A percentile compares a stretch with the other conserved stretches of the same genome.
phyloP scores from a whole-genome alignment of 2,888 invertebrate species.

The Ecliptopera silaceata region DNA sequence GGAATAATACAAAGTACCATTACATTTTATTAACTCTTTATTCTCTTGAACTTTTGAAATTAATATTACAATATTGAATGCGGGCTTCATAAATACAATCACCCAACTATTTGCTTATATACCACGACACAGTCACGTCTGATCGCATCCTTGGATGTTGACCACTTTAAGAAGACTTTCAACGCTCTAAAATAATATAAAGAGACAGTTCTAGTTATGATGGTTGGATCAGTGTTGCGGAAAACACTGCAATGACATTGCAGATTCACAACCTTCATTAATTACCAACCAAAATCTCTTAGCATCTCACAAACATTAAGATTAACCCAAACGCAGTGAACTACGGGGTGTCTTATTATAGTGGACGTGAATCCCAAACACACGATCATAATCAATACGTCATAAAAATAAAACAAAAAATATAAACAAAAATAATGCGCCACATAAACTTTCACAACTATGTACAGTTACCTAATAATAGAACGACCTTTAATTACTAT shows the following conservation, averaged over 20 bases:
- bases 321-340: slow-evolving; percentile 31
- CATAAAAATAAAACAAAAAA: slow-evolving; percentile 72
- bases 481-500: slow-evolving; percentile 73
- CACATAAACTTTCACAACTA: slow-evolving; percentile 80
- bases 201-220: slow-evolving; percentile 32
- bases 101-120: slow-evolving; percentile 82
- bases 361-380: slow-evolving; percentile 52
- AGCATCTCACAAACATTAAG: slow-evolving; percentile 31
- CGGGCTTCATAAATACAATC: slow-evolving; percentile 81
- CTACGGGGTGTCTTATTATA: slow-evolving; percentile 42
- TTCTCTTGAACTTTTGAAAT: slow-evolving; percentile 82
- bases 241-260: slow-evolving; percentile 31
- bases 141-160: slow-evolving; percentile 56
- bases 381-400: slow-evolving; percentile 69
- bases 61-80: slow-evolving; percentile 83
- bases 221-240: slow-evolving; percentile 34
- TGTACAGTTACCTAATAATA: slow-evolving; percentile 76
- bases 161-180: slow-evolving; percentile 49
- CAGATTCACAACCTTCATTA: slow-evolving; percentile 39
- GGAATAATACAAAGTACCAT: slow-evolving; percentile 48
- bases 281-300: slow-evolving; percentile 32
- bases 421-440: slow-evolving; percentile 70
- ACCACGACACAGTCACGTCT: slow-evolving; percentile 80
- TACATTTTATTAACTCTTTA: slow-evolving; percentile 80
- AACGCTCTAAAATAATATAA: slow-evolving; percentile 24